Evolutionary conservation across 2,888 invertebrate genomes (phyloP).

Genomic region (Stenchaetothrips biformis): DNA sequence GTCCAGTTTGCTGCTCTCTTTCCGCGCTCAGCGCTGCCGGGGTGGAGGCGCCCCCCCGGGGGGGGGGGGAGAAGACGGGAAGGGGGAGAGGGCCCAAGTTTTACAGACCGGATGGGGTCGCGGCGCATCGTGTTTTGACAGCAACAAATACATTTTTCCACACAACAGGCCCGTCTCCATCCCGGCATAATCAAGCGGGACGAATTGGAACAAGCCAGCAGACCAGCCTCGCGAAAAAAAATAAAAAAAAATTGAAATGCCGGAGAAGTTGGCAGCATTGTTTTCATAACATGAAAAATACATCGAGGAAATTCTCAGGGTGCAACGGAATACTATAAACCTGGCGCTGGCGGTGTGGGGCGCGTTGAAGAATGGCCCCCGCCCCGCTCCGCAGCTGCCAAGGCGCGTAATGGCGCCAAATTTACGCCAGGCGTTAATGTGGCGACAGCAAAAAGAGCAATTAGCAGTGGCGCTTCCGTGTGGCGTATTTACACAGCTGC

Average conservation of each 20-base stretch:
- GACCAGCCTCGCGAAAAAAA: not conserved
- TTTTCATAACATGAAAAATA: too few relatives aligned
- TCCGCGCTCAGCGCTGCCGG: not conserved
- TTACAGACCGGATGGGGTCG: not conserved
- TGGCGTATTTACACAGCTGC: not conserved
- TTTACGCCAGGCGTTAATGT: constrained; percentile 11
- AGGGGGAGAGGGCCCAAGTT: not conserved
- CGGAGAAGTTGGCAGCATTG: not conserved
- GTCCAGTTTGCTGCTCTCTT: not conserved
- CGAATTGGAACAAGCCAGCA: too few relatives aligned
- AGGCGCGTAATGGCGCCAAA: constrained; percentile 3
- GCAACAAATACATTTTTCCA: too few relatives aligned
- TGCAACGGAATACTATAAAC: not conserved
- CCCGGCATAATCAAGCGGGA: too few relatives aligned
- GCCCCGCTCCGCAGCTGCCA: not conserved
- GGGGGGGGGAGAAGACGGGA: not conserved
- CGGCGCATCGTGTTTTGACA: not conserved
- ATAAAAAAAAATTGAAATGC: not conserved
- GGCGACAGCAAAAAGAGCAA: not conserved
- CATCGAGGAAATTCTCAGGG: too few relatives aligned
- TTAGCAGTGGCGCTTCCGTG: not conserved
- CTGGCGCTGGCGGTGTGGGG: not conserved
- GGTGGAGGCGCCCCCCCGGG: not conserved
- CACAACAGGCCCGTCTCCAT: too few relatives aligned
- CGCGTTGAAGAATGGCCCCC: constrained; percentile 14